phyloP scores from a whole-genome alignment of 2,797 vertebrate species.

The Sebastes melanostomus region DNA sequence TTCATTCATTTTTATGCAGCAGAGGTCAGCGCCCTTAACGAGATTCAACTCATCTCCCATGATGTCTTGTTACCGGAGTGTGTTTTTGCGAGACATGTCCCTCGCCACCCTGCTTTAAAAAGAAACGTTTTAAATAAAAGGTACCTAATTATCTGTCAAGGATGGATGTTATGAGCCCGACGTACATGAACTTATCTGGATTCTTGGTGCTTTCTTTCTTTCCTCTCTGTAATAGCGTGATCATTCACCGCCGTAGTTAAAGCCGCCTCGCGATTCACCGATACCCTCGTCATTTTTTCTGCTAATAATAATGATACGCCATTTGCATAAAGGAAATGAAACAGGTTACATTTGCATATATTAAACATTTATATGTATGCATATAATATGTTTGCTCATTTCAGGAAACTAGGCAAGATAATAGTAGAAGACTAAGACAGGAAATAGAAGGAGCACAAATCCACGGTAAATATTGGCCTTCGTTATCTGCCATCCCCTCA shows the following conservation, averaged over 20 bases:
- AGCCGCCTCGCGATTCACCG: constrained; percentile 58
- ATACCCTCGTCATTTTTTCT: constrained; percentile 70
- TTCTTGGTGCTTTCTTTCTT: constrained; percentile 40
- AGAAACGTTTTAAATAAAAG: constrained; percentile 50
- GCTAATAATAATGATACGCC: constrained; percentile 77
- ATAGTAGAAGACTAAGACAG: constrained; percentile 71
- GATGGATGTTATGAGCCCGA: constrained; percentile 48
- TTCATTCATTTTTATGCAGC: constrained; percentile 36
- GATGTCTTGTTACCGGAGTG: constrained; percentile 34
- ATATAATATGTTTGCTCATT: constrained; percentile 76
- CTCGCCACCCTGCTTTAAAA: constrained; percentile 16
- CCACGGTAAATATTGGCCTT: constrained; percentile 78
- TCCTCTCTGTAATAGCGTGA: constrained; percentile 56
- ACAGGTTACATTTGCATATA: constrained; percentile 79
- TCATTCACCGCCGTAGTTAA: constrained; percentile 68
- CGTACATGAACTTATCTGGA: constrained; percentile 63
- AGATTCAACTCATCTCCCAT: constrained; percentile 25
- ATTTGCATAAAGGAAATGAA: constrained; percentile 83
- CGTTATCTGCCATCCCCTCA: constrained; percentile 77
- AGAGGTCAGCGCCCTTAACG: constrained; percentile 43
- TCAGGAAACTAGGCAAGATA: constrained; percentile 72
- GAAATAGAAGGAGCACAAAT: constrained; percentile 79
- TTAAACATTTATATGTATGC: constrained; percentile 78
- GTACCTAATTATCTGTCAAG: constrained; percentile 54
- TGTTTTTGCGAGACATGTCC: constrained; percentile 7